These are phyloP conservation scores for Nycticebus coucang DNA, from an alignment of 2,113 vertebrate species.

Conservation along the genomic window DNA sequence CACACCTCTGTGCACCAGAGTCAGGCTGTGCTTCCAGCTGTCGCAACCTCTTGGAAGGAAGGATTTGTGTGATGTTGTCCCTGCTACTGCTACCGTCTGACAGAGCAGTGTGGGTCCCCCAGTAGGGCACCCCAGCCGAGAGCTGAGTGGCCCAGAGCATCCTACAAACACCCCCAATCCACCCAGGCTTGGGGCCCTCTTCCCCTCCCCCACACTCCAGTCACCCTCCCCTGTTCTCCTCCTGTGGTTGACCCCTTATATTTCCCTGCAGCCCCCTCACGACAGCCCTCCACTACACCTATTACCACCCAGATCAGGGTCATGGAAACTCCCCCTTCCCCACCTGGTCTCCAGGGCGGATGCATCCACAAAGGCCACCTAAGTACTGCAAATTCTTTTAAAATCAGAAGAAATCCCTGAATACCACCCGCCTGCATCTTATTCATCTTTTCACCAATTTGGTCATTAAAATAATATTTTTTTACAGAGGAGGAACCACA, in stretches of 20 bases:
- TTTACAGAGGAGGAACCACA: neutral
- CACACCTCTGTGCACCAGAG: accelerated
- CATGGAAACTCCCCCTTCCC: neutral
- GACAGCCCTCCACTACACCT: too few relatives aligned
- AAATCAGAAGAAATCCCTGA: neutral
- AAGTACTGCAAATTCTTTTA: neutral
- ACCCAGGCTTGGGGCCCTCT: neutral
- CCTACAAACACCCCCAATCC: neutral
- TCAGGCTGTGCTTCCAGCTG: neutral
- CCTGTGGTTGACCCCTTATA: neutral
- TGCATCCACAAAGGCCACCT: neutral
- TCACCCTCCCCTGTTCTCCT: too few relatives aligned
- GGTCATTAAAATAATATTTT: neutral
- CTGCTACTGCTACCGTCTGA: neutral
- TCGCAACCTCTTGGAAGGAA: neutral
- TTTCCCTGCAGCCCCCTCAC: neutral
- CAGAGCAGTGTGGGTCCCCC: neutral
- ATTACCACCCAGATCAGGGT: too few relatives aligned
- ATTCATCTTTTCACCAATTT: neutral
- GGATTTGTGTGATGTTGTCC: neutral
- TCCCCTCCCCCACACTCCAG: too few relatives aligned
- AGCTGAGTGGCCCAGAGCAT: too few relatives aligned
- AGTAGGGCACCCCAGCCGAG: neutral
- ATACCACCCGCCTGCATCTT: neutral
- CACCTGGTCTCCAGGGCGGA: neutral